phyloP scores from a whole-genome alignment of 2,888 invertebrate species.

The Syrphus vitripennis region DNA sequence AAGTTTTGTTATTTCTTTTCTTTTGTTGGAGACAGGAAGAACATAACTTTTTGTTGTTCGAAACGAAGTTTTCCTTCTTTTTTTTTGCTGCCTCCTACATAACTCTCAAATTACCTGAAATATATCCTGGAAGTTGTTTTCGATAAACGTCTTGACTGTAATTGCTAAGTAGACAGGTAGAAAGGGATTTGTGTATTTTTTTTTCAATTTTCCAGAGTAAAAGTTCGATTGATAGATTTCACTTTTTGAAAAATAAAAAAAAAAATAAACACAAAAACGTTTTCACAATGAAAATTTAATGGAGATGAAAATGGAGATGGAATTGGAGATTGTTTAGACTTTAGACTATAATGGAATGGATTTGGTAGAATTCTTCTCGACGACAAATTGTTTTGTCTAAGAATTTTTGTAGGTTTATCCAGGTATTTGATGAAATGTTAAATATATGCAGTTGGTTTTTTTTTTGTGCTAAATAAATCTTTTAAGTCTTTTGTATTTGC shows the following conservation, averaged over 20 bases:
- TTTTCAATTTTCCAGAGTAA: neutral
- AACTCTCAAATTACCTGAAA: conserved; percentile 14
- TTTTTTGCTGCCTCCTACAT: neutral
- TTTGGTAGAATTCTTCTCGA: conserved; percentile 13
- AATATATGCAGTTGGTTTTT: neutral
- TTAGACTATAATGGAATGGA: neutral
- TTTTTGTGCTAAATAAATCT: too few relatives aligned
- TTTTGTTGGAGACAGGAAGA: conserved; percentile 24
- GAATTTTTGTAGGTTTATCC: too few relatives aligned
- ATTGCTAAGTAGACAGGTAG: conserved; percentile 65
- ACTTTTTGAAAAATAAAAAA: neutral
- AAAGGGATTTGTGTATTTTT: conserved; percentile 26
- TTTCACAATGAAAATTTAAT: conserved; percentile 55
- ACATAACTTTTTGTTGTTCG: conserved; percentile 31
- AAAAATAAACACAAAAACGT: conserved; percentile 23
- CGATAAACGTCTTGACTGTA: conserved; percentile 64
- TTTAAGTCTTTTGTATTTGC: too few relatives aligned
- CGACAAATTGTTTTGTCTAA: conserved; percentile 11
- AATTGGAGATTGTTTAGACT: neutral
- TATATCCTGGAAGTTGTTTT: conserved; percentile 48
- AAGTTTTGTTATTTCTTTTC: conserved; percentile 14
- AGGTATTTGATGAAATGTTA: neutral
- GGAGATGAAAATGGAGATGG: conserved; percentile 24
- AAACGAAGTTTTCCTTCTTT: neutral
- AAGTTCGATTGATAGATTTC: conserved; percentile 46